Evolutionary conservation across 2,113 vertebrate species (phyloP).

Genomic region (Nanorana parkeri): DNA sequence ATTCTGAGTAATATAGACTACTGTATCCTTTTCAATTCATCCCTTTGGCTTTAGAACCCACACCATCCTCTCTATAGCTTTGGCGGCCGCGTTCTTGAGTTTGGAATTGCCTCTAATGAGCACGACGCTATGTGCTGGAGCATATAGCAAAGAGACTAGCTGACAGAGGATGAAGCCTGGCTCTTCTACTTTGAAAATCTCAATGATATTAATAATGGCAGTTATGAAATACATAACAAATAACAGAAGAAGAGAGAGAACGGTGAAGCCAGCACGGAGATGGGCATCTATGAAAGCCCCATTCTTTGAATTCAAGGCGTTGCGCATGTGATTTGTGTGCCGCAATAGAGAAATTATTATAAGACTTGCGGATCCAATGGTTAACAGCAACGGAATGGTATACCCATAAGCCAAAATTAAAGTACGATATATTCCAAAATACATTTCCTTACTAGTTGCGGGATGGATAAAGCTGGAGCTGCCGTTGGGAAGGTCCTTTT

Average conservation of each 20-base stretch:
- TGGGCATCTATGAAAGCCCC: background rate
- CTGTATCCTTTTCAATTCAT: background rate
- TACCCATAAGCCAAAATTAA: background rate
- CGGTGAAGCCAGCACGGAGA: background rate
- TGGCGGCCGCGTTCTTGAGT: background rate
- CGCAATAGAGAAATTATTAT: background rate
- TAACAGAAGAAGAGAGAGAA: background rate
- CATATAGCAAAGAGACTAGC: background rate
- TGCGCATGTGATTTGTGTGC: background rate
- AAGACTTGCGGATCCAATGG: background rate
- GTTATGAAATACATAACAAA: background rate
- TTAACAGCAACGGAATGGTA: background rate
- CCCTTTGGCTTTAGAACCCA: background rate
- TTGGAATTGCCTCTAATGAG: constrained; percentile 14
- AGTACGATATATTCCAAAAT: background rate
- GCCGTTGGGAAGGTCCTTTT: background rate
- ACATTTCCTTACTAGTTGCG: background rate
- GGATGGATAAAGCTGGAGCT: background rate
- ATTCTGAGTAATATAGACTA: background rate
- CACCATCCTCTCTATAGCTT: background rate
- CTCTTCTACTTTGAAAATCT: background rate
- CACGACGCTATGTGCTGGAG: background rate
- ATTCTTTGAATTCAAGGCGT: background rate
- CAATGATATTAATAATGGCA: background rate
- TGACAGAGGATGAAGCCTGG: background rate